Evolutionary conservation across 2,113 vertebrate genomes (phyloP), one percentile per base, ranked within the genome.

Genomic region (Jaculus jaculus): DNA sequence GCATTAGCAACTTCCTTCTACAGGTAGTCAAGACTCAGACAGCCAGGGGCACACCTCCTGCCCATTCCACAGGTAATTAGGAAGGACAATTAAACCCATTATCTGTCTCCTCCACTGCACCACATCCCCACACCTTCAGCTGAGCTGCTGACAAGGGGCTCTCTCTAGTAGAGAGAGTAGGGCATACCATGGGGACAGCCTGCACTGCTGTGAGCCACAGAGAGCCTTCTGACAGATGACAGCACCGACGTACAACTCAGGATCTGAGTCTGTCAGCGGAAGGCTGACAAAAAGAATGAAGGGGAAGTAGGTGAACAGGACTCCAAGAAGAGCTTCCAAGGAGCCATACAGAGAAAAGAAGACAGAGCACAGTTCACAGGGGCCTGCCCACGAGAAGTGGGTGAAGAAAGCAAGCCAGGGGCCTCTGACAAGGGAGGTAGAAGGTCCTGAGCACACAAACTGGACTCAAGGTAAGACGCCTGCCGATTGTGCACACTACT

Each of bases 371-470:
- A 32, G 16, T 15, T 28, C 28, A 69, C 66, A 32, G 30, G 30
- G 30, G 32, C 30, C 12, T n/a, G 11, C 26, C 10, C 13, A 60
- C 2, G 5, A 73, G 34, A 7, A 20, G 13, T 68, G 74, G 3
- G 42, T 47, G 5, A 7, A 12, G 9, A 9, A 30, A 7, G 42
- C 1, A 1, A 61, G 2, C 4, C 9, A 24, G 42, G 34, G 37
- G n/a, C 2, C 8, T 21, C 60, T 12, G 16, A n/a, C 18, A 10
- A 37, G 11, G 10, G 61, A 39, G 63, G 47, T 20, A 39, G 84
- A 63, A 34, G 34, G 0, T 1, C 26, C 13, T 37, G 5, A 15
- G 34, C 7, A 34, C 9, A 23, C 1, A 2, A 72, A 9, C 47
- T 60, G 13, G 23, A 12, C 37, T 21, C 24, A 37, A 18, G 69